These are phyloP conservation scores for Crenichthys baileyi DNA, from an alignment of 2,797 vertebrate genomes.

Conservation along the genomic window DNA sequence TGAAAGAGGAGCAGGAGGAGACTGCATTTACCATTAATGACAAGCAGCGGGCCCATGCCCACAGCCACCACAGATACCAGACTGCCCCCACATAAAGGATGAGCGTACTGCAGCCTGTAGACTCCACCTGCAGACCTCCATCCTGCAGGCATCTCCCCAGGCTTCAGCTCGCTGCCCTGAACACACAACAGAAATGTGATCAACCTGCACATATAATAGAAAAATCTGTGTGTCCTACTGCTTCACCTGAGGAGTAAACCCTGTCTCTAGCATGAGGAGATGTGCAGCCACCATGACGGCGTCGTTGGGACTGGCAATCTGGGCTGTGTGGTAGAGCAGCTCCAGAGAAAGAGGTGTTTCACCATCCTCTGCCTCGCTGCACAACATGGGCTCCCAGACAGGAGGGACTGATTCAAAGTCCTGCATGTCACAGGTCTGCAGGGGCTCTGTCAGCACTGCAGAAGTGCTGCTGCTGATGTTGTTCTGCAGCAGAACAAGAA, in stretches of 20 bases:
- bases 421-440: background rate
- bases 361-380: constrained; percentile 87
- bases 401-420: constrained; percentile 49
- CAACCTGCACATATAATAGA: background rate
- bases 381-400: constrained; percentile 89
- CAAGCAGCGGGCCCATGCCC: constrained; percentile 85
- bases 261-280: constrained; percentile 92
- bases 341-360: constrained; percentile 89
- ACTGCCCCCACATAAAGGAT: constrained; percentile 87
- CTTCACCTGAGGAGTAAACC: constrained; percentile 88
- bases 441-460: constrained; percentile 19
- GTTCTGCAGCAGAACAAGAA: constrained; percentile 67
- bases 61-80: constrained; percentile 83
- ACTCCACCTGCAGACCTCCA: constrained; percentile 84
- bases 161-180: constrained; percentile 80
- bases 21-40: constrained; percentile 85
- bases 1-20: background rate
- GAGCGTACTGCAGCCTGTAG: constrained; percentile 88
- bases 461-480: constrained; percentile 46
- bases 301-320: constrained; percentile 78
- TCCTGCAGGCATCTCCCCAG: constrained; percentile 85
- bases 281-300: constrained; percentile 86
- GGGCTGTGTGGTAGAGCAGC: constrained; percentile 84
- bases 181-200: background rate
- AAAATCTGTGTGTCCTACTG: background rate